phyloP scores from a whole-genome alignment of 2,797 vertebrate genomes.

The Bovichtus variegatus region DNA sequence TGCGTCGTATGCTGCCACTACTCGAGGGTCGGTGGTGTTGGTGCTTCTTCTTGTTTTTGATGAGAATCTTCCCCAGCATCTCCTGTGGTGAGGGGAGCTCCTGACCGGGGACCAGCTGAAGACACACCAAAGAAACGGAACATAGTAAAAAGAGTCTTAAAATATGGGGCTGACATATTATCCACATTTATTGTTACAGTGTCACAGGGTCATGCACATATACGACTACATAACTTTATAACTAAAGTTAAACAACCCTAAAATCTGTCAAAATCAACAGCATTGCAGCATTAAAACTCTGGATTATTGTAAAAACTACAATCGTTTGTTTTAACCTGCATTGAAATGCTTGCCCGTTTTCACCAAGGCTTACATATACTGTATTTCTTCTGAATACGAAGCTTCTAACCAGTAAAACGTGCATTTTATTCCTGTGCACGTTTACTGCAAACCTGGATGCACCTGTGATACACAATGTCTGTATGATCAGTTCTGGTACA shows the following conservation, averaged over 20 bases:
- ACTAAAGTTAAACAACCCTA: neutral
- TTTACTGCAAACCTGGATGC: neutral
- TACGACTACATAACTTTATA: neutral
- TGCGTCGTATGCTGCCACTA: conserved; percentile 81
- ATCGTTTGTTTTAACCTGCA: neutral
- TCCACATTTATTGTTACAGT: neutral
- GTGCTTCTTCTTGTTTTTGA: conserved; percentile 91
- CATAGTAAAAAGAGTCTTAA: too few species aligned
- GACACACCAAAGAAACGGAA: neutral
- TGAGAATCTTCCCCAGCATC: conserved; percentile 91
- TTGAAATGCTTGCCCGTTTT: too few species aligned
- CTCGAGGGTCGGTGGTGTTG: conserved; percentile 73
- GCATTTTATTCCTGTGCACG: neutral
- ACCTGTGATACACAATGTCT: too few species aligned
- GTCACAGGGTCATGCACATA: neutral
- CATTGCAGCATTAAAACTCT: neutral
- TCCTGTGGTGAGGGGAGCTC: conserved; percentile 90
- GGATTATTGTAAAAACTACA: too few species aligned
- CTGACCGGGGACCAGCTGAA: conserved; percentile 85
- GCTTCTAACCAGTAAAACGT: neutral
- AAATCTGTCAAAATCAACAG: neutral
- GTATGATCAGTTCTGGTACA: neutral
- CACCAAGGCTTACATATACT: too few species aligned
- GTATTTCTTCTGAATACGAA: too few species aligned
- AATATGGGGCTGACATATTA: neutral